Evolutionary conservation across 1,140 invertebrate genomes (phyloP), one percentile per base, ranked within the genome.

Genomic region (Hesperophylax magnus): DNA sequence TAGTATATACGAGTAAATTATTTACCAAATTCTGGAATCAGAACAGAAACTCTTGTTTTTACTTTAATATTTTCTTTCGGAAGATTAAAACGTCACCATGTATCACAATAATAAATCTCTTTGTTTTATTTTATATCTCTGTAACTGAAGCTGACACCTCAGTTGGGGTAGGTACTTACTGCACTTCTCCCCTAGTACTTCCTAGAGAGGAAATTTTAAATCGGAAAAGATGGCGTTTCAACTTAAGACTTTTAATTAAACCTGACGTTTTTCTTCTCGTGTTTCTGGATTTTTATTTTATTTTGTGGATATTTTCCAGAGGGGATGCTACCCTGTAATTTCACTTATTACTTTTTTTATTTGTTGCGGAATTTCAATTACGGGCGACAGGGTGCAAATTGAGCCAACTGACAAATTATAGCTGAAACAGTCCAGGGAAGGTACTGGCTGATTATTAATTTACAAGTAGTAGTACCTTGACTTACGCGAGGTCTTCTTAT

Each of bases 201-300:
- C 39, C 39, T 3, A 47, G 39, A 47, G 39, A 47, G 39, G n/a
- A 58, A 58, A n/a, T 58, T 58, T 18, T 20, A 47, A 47, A 47
- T 47, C 39, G 9, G 39, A 47, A 47, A 17, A 67, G 63, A 67
- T 67, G 63, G 27, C 24, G 27, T 67, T 31, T 67, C n/a, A 67
- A 67, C 24, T 67, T 31, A 67, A 67, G 63, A 31, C 63, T 67
- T 67, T 67, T 67, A 67, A 67, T 67, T 67, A 67, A 67, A 31
- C 22, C 63, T 67, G 63, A 34, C 63, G 63, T 34, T 67, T 67
- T 67, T 27, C 63, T 34, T 34, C 39, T 67, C 63, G 31, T 61
- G 58, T 34, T 67, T 67, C 61, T 27, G 24, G 17, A 20, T 22
- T 61, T 31, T 67, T 47, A 47, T 47, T 34, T 31, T 67, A 67